phyloP scores from a whole-genome alignment of 2,113 vertebrate genomes.

The Pipa parva region DNA sequence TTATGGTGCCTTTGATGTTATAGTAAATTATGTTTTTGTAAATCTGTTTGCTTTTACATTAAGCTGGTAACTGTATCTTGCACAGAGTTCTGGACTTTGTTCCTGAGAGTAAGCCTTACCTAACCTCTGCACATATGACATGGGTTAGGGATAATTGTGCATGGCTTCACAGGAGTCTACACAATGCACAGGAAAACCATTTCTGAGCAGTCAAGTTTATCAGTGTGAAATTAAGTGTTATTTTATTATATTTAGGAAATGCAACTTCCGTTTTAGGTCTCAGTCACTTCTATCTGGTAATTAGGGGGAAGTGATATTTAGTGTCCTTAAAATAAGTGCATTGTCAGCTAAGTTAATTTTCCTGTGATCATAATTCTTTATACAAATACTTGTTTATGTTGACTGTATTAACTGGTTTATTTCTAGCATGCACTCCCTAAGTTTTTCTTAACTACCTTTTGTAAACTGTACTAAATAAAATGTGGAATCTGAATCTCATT shows the following conservation, averaged over 20 bases:
- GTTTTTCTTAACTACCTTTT: too few species aligned
- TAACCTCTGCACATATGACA: constrained; percentile 4
- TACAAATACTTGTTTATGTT: too few species aligned
- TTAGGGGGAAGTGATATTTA: constrained; percentile 2
- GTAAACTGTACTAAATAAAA: too few species aligned
- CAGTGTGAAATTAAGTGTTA: constrained; percentile 20
- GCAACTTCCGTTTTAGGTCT: neutral
- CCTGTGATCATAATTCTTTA: too few species aligned
- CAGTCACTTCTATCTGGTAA: neutral
- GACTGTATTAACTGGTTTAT: too few species aligned
- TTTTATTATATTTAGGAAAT: constrained; percentile 27
- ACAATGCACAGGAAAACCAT: constrained; percentile 6
- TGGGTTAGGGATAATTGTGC: neutral
- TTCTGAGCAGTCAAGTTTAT: constrained; percentile 13
- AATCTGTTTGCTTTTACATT: too few species aligned
- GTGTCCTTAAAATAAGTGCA: neutral
- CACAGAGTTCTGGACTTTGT: neutral
- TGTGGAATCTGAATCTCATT: too few species aligned
- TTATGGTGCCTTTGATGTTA: too few species aligned
- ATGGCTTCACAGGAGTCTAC: neutral
- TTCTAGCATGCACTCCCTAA: too few species aligned
- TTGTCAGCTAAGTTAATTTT: too few species aligned
- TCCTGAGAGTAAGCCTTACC: neutral
- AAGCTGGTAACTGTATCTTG: too few species aligned
- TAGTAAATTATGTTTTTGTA: too few species aligned